phyloP scores from a whole-genome alignment of 1,140 invertebrate genomes.

The Ylistrum balloti region DNA sequence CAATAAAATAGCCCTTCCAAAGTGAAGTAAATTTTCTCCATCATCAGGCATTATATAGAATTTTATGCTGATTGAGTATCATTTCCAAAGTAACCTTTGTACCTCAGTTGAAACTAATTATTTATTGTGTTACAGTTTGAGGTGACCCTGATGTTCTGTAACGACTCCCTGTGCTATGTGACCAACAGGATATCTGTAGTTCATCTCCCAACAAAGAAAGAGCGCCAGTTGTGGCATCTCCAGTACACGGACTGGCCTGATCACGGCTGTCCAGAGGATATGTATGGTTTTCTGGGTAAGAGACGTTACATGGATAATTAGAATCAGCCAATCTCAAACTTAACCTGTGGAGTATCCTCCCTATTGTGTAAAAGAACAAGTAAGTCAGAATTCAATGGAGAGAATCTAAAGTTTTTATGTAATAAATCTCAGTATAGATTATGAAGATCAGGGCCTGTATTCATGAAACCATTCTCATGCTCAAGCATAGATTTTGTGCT shows the following conservation, averaged over 20 bases:
- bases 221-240: constrained; percentile 90
- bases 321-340: background rate
- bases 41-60: no score
- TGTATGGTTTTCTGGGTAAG: constrained; percentile 87
- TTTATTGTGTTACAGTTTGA: constrained; percentile 85
- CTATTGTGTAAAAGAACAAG: background rate
- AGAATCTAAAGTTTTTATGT: no score
- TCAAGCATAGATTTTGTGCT: no score
- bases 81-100: background rate
- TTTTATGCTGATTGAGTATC: no score
- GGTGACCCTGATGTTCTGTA: constrained; percentile 82
- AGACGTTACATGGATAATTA: background rate
- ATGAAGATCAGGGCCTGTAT: no score
- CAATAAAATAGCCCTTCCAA: no score
- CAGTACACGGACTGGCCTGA: constrained; percentile 91
- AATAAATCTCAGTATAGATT: no score
- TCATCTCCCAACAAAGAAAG: constrained; percentile 75
- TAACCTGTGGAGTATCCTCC: background rate
- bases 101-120: background rate
- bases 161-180: constrained; percentile 82
- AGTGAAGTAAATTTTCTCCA: no score
- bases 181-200: constrained; percentile 81
- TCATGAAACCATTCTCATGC: no score
- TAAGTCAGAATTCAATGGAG: no score
- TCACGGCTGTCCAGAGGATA: constrained; percentile 86